These are phyloP conservation scores for Hassar affinis DNA, from an alignment of 2,113 vertebrate species.

Conservation along the genomic window DNA sequence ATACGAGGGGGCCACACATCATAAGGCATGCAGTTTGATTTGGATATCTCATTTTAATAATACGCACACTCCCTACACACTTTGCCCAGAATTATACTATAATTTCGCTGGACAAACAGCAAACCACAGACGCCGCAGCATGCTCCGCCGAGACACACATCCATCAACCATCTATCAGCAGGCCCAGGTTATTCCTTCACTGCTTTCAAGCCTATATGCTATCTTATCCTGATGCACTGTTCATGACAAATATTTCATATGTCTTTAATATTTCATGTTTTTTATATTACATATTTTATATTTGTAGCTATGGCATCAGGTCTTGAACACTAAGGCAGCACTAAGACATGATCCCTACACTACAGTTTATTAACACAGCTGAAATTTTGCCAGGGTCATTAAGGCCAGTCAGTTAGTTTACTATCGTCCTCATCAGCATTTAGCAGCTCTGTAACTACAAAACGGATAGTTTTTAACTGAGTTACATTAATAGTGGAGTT, in stretches of 20 bases:
- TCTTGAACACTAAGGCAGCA: neutral
- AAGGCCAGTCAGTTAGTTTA: neutral
- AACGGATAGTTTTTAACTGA: neutral
- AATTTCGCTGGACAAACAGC: constrained; percentile 17
- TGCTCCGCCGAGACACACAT: neutral
- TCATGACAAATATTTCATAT: constrained; percentile 15
- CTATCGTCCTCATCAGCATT: neutral
- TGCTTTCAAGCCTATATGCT: neutral
- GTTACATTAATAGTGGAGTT: neutral
- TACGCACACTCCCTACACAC: constrained; percentile 16
- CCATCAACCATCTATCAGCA: constrained; percentile 29
- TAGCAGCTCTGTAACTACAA: neutral
- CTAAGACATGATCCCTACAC: neutral
- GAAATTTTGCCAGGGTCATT: neutral
- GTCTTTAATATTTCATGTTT: neutral
- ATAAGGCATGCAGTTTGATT: constrained; percentile 34
- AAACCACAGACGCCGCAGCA: constrained; percentile 15
- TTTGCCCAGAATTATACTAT: constrained; percentile 1
- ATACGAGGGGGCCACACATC: neutral
- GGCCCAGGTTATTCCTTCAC: constrained; percentile 12
- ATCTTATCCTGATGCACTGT: neutral
- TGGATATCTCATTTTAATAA: constrained; percentile 46
- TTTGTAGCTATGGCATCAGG: neutral
- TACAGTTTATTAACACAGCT: neutral
- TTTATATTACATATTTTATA: neutral